Base-by-base conservation (phyloP, 2,888 invertebrate genomes). In the Steinernema hermaphroditum region DNA sequence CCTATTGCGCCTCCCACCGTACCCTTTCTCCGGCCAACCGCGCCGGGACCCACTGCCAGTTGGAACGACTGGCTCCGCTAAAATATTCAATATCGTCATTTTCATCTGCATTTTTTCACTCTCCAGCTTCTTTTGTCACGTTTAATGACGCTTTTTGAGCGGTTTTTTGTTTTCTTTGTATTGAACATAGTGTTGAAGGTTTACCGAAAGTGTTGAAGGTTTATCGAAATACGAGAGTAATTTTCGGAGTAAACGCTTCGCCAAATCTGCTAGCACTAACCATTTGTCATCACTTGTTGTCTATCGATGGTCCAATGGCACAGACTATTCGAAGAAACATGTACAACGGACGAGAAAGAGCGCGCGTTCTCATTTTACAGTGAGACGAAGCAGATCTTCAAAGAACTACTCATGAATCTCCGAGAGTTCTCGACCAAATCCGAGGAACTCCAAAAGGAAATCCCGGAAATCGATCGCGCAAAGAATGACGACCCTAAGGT, bases 161-260 rank as follows among this genome's bases (percentile, higher is more conserved):
- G n/a, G n/a, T n/a, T n/a, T n/a, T n/a, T n/a, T n/a, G n/a, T n/a
- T n/a, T n/a, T n/a, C n/a, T n/a, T n/a, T n/a, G n/a, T n/a, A n/a
- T n/a, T n/a, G n/a, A n/a, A n/a, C n/a, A n/a, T n/a, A n/a, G n/a
- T n/a, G n/a, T n/a, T n/a, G n/a, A n/a, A n/a, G n/a, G n/a, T 12
- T 22, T 71, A 0, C n/a, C 24, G 9, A n/a, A 69, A 0, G 80
- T 81, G 27, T 14, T 80, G 14, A 34, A 16, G 27, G 49, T 54
- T 70, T 46, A 71, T 16, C 73, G 79, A 29, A 78, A 80, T 49
- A 43, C 49, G n/a, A 16, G 75, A 8, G 76, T 80, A 0, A 22
- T 74, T 4, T 81, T 81, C 68, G 80, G 80, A 16, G n/a, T 77
- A 2, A 74, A 32, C 27, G 27, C 71, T 14, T 73, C 74, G 12